phyloP scores from a whole-genome alignment of 1,140 invertebrate genomes.

The Pseudomyrmex sp. region DNA sequence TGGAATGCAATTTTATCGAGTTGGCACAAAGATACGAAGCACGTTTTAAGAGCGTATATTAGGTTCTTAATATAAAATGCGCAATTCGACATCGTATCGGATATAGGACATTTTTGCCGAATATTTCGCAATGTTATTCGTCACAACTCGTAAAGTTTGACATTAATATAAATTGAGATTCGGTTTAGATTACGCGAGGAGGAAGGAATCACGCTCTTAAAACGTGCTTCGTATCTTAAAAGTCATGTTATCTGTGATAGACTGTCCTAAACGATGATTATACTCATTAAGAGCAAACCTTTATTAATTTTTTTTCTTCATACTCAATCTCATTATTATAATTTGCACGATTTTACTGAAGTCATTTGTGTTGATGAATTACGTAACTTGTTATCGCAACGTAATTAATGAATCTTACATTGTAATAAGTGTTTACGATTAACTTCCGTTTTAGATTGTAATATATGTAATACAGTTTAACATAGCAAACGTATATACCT shows the following conservation, averaged over 20 bases:
- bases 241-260: slow-evolving; percentile 23
- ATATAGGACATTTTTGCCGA: neutral
- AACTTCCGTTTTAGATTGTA: neutral
- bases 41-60: neutral
- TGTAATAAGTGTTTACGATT: slow-evolving; percentile 20
- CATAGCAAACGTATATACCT: slow-evolving; percentile 68
- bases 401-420: neutral
- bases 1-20: slow-evolving; percentile 45
- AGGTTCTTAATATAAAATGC: too few species aligned
- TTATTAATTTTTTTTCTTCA: too few species aligned
- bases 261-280: neutral
- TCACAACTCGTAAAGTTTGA: neutral
- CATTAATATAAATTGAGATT: neutral
- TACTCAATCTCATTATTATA: neutral
- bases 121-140: neutral
- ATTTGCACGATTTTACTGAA: neutral
- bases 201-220: neutral
- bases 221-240: neutral
- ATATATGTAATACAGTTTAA: neutral
- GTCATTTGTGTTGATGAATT: neutral
- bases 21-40: neutral
- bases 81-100: neutral
- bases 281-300: neutral
- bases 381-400: neutral
- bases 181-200: neutral